phyloP scores from a whole-genome alignment of 2,113 vertebrate species.

The Mungos mungo region DNA sequence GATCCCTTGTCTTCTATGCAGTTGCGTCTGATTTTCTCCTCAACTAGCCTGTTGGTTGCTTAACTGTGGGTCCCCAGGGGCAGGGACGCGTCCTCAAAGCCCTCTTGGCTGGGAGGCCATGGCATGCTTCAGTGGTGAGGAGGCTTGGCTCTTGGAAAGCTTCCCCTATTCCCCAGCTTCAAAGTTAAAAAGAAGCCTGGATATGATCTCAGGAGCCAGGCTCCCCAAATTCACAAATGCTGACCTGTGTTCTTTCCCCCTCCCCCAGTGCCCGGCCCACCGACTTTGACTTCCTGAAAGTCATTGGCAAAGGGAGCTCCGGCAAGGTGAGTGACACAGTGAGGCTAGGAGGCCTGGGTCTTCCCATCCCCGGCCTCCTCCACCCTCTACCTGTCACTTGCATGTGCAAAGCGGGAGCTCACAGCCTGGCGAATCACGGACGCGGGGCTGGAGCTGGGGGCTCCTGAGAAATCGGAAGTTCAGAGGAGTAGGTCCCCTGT shows the following conservation, averaged over 20 bases:
- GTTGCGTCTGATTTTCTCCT: neutral
- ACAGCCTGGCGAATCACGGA: neutral
- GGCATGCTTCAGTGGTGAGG: neutral
- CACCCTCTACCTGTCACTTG: neutral
- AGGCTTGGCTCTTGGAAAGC: neutral
- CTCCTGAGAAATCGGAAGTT: no score
- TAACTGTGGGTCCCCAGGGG: neutral
- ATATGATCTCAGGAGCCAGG: neutral
- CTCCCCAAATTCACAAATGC: neutral
- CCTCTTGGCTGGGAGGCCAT: neutral
- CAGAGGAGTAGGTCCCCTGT: neutral
- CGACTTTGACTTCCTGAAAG: conserved; percentile 89
- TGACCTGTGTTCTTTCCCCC: neutral
- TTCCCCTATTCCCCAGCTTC: neutral
- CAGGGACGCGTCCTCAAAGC: neutral
- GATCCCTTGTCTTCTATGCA: neutral
- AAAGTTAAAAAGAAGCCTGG: neutral
- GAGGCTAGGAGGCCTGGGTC: neutral
- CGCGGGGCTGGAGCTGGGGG: neutral
- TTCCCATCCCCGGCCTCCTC: neutral
- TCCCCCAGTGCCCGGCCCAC: conserved; percentile 87
- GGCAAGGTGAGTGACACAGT: conserved; percentile 85
- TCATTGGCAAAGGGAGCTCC: conserved; percentile 90
- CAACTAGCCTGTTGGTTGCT: neutral
- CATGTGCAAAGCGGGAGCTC: neutral